Evolutionary conservation across 2,888 invertebrate species (phyloP), one percentile per base, ranked within the genome.

Genomic region (Yponomeuta plumbellus): DNA sequence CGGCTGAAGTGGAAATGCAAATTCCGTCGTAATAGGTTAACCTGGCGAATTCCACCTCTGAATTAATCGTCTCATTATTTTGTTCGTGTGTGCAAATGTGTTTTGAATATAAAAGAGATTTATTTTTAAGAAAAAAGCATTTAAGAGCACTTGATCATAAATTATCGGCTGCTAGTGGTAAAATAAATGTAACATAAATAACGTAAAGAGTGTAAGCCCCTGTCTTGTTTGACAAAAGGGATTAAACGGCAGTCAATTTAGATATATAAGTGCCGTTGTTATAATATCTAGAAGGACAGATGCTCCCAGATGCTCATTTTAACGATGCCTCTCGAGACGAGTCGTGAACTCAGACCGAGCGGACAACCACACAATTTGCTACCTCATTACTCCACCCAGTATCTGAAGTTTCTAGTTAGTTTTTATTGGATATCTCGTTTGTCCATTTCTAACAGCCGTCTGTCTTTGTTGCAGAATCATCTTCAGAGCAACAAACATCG

Each of bases 401-500:
- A 78, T 78, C 70, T 73, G 69, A 52, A 52, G 17, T 52, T 52
- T 52, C 44, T 17, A 52, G 17, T 52, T 52, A 52, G 44, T 17
- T 52, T 52, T 52, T 52, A 52, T 52, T 17, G 44, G 13, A 13
- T 13, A 52, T 52, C 0, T 52, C 44, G 17, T 52, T 52, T 52
- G 44, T 52, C 17, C 44, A 1, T 17, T 52, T 17, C 17, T 52
- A 52, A 52, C 17, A 17, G 17, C 44, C 44, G 13, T 17, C 63
- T 62, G 11, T 62, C 66, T 70, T 86, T 81, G 80, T 88, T 85
- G 23, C 74, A 91, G 91, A 91, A 81, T 84, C 91, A 70, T 84
- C 85, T 68, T 85, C 88, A 65, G 88, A 88, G 70, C 87, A 87
- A 71, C 83, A 83, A 67, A 92, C 93, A 61, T 78, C 87, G 79